A percentile compares a stretch with the other conserved stretches of the same genome.
Conservation (phyloP, 2,888 invertebrate genomes). For the Amphipoea oculea region DNA sequence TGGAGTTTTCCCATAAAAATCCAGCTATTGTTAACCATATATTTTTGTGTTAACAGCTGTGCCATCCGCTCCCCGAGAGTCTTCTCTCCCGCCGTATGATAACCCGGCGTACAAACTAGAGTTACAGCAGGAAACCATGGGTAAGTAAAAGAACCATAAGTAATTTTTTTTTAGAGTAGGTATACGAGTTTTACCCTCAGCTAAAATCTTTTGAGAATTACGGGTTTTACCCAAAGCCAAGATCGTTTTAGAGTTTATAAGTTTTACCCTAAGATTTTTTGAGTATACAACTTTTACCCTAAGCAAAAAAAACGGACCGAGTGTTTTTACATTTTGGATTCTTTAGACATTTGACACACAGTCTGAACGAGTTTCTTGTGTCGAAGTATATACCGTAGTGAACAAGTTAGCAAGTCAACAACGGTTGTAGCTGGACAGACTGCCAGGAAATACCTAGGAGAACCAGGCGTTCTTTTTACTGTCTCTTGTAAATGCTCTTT, state of each 20-base stretch:
- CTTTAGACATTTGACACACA: not conserved
- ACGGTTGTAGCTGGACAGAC: not conserved
- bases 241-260: no score
- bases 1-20: not conserved
- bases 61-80: slow-evolving; percentile 94
- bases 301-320: not conserved
- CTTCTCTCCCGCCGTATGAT: slow-evolving; percentile 95
- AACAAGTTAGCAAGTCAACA: not conserved
- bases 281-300: not conserved
- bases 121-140: slow-evolving; percentile 97
- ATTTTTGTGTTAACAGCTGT: slow-evolving; percentile 91
- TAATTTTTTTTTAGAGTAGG: no score
- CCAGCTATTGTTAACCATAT: not conserved
- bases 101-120: slow-evolving; percentile 98
- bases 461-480: not conserved
- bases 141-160: slow-evolving; percentile 85
- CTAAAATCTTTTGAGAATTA: not conserved
- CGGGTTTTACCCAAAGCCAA: not conserved
- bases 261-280: not conserved
- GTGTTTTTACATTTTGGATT: not conserved
- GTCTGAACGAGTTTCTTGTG: not conserved
- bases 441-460: not conserved
- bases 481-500: not conserved
- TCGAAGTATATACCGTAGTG: not conserved
- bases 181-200: not conserved